A percentile compares a stretch with the other conserved stretches of the same genome.
Conservation (phyloP, 2,888 invertebrate species). For the Dione vanillae region DNA sequence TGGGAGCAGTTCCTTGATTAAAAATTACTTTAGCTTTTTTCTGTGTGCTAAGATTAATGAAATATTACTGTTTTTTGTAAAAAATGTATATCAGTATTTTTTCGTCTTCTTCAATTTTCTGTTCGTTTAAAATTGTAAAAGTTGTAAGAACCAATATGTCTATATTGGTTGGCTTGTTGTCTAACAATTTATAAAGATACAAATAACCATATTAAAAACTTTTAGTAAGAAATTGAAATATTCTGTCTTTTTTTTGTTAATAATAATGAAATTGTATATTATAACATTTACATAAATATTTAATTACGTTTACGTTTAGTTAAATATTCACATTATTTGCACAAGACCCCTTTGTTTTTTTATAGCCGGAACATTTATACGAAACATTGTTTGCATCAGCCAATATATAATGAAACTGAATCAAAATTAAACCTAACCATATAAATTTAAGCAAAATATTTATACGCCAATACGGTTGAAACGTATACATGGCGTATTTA, state of each 20-base stretch:
- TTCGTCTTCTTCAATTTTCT: no score
- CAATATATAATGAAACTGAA: conserved; percentile 30
- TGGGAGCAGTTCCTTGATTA: conserved; percentile 10
- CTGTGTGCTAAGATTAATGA: background rate
- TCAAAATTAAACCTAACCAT: conserved; percentile 20
- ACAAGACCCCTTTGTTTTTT: conserved; percentile 5
- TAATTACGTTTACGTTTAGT: no score
- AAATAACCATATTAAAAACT: no score
- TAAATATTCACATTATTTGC: no score
- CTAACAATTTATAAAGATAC: no score
- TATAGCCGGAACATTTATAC: conserved; percentile 7
- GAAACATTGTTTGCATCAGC: conserved; percentile 28
- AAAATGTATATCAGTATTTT: background rate
- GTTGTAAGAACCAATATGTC: no score
- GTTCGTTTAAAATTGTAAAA: no score
- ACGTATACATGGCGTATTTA: background rate
- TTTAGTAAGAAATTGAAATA: no score
- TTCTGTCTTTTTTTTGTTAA: no score
- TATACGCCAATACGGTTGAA: background rate
- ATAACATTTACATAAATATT: no score
- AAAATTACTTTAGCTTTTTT: conserved; percentile 6
- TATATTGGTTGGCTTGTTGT: no score
- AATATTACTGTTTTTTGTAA: background rate
- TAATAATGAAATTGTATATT: no score
- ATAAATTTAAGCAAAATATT: conserved; percentile 16